Base-by-base conservation (phyloP, 92 coral and sea anemone genomes). In the Porites divaricata region DNA sequence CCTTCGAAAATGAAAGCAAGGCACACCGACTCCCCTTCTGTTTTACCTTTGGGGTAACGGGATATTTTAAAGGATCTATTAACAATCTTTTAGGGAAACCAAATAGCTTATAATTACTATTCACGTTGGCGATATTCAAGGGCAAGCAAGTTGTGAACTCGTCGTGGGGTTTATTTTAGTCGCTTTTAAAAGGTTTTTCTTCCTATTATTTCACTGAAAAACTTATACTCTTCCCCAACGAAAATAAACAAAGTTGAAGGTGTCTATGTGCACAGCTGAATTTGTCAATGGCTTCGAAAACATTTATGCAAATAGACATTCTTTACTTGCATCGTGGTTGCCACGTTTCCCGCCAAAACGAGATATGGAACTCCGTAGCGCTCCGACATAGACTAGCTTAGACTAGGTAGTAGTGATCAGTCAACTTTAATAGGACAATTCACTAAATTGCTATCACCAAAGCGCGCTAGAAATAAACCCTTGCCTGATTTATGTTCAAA, bases 311-410 rank as follows among this genome's bases (percentile, higher is more conserved):
- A 80, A 80, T 80, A 4, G 2, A 69, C 76, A 67, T 80, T 54
- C 65, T 80, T 80, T 57, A 13, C 65, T 68, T 14, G 19, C 56
- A 13, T 51, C 65, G 56, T 80, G 85, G 85, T 80, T 80, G 76
- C 85, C 76, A 68, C 67, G 76, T 80, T 68, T 80, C 85, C 76
- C 85, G 85, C 85, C 76, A 80, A 80, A 69, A 68, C 85, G 57
- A 21, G 74, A 26, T 1, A 14, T 23, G 16, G 67, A 68, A 45
- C 69, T 76, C 85, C 59, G 76, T 68, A 28, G 76, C 52, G 69
- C 26, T 10, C 23, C 50, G 35, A 10, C n/a, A n/a, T n/a, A n/a
- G n/a, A n/a, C n/a, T n/a, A n/a, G n/a, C n/a, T n/a, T n/a, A n/a
- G n/a, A n/a, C n/a, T n/a, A n/a, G n/a, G n/a, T n/a, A 1, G 23